Evolutionary conservation across 2,888 invertebrate species (phyloP).

Genomic region (Neria commutata): DNA sequence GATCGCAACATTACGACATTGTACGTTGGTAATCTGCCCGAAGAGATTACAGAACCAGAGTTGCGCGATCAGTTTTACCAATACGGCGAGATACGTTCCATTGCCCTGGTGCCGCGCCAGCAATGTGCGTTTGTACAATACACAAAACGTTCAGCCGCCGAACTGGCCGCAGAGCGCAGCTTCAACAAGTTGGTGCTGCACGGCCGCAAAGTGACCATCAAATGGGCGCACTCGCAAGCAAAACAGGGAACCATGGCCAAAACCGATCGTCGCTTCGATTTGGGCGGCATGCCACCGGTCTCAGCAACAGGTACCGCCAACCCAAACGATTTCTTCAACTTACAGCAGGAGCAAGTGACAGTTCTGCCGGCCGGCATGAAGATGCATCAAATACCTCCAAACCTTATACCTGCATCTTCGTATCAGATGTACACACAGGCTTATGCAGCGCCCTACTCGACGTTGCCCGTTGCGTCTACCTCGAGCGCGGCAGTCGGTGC

Average conservation of each 20-base stretch:
- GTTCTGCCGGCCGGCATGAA: constrained; percentile 62
- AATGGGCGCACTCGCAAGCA: constrained; percentile 97
- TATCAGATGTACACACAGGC: constrained; percentile 59
- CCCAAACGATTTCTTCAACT: constrained; percentile 70
- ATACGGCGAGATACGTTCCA: constrained; percentile 94
- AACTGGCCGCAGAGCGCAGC: constrained; percentile 92
- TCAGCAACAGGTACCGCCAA: constrained; percentile 67
- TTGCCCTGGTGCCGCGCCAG: constrained; percentile 90
- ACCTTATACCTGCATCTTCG: constrained; percentile 57
- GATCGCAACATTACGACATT: constrained; percentile 95
- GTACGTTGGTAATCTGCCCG: constrained; percentile 95
- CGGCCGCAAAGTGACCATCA: constrained; percentile 91
- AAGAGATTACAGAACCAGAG: constrained; percentile 86
- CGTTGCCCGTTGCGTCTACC: constrained; percentile 53
- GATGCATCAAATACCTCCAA: constrained; percentile 59
- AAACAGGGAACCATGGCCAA: constrained; percentile 66
- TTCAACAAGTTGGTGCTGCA: constrained; percentile 88
- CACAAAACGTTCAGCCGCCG: constrained; percentile 87
- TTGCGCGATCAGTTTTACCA: constrained; percentile 97
- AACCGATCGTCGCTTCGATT: constrained; percentile 68
- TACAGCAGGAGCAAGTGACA: constrained; percentile 62
- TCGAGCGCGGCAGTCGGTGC: constrained; percentile 45
- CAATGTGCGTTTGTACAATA: constrained; percentile 98
- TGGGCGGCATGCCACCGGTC: constrained; percentile 80
- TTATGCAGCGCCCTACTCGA: constrained; percentile 60